Evolutionary conservation across 2,113 vertebrate genomes (phyloP).

Genomic region (Leucopsar rothschildi): DNA sequence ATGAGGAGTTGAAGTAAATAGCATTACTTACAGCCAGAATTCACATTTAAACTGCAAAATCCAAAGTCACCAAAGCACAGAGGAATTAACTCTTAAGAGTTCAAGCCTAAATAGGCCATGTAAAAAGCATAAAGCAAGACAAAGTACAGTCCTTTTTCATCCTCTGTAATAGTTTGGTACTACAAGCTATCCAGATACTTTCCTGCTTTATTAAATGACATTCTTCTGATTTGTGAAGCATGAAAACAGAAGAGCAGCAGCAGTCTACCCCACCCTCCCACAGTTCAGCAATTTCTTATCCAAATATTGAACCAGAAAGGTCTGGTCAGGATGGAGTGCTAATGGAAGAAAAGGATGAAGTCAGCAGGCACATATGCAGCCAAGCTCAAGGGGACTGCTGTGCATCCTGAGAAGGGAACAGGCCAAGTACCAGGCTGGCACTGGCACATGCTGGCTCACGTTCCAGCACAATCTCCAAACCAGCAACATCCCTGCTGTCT

Average conservation of each 20-base stretch:
- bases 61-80: background rate
- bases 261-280: background rate
- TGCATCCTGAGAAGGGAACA: background rate
- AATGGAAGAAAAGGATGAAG: background rate
- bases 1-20: background rate
- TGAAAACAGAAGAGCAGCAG: background rate
- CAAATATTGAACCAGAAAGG: background rate
- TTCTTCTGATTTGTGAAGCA: background rate
- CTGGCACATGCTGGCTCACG: background rate
- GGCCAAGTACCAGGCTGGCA: background rate
- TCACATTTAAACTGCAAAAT: background rate
- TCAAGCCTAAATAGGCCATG: background rate
- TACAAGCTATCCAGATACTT: background rate
- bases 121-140: background rate
- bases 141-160: background rate
- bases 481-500: rapidly evolving
- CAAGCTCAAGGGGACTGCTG: background rate
- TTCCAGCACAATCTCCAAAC: background rate
- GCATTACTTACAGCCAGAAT: background rate
- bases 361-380: background rate
- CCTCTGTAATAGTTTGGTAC: background rate
- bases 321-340: background rate
- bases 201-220: background rate
- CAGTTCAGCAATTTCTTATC: background rate
- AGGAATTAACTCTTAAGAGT: background rate